Evolutionary conservation across 64 coral and sea anemone genomes (phyloP).

Genomic region (Cladopsammia gracilis): DNA sequence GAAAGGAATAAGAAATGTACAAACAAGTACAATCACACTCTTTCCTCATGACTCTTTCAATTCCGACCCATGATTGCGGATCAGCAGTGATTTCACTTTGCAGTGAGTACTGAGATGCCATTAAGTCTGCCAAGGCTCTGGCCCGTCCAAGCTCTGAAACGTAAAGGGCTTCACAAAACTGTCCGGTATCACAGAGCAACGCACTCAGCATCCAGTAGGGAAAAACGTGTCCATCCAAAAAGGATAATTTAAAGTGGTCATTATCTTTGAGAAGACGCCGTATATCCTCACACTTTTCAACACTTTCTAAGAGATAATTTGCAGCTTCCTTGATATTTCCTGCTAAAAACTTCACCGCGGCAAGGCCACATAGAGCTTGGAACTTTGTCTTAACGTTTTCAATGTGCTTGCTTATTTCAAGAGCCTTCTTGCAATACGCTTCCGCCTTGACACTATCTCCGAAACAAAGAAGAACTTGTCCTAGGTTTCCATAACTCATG

Average conservation of each 20-base stretch:
- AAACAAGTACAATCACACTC: neutral
- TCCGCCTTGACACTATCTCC: too few species aligned
- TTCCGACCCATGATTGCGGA: neutral
- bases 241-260: neutral
- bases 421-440: too few species aligned
- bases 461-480: too few species aligned
- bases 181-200: neutral
- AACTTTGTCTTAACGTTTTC: too few species aligned
- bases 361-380: too few species aligned
- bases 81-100: neutral
- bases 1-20: neutral
- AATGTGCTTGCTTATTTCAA: too few species aligned
- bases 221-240: neutral
- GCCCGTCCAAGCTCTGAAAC: neutral
- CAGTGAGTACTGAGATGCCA: neutral
- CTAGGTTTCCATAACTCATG: too few species aligned
- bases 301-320: neutral
- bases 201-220: neutral
- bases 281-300: neutral
- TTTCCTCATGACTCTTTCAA: neutral
- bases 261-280: neutral
- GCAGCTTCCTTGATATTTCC: neutral
- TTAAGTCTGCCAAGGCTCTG: neutral
- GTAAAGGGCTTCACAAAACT: neutral
- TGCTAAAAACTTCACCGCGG: neutral